Conservation (phyloP, 92 coral and sea anemone genomes). For the Porites evermanni region DNA sequence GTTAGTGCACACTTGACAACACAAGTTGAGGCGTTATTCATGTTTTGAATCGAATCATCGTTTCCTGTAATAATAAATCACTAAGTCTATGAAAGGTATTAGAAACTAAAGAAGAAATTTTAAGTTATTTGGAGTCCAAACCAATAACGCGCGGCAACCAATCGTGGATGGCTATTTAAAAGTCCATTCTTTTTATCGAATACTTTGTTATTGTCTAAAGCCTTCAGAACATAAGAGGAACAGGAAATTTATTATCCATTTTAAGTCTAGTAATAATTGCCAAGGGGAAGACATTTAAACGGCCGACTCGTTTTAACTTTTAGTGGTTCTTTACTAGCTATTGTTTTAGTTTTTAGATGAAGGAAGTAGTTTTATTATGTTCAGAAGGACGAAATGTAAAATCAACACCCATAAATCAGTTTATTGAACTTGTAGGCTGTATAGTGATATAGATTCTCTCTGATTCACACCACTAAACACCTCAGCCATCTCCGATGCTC, state of each 20-base stretch:
- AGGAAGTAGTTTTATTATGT: neutral
- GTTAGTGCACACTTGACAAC: neutral
- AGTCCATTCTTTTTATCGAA: neutral
- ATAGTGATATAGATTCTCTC: neutral
- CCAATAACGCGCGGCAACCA: neutral
- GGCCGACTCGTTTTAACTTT: conserved; percentile 8
- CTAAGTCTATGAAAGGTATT: neutral
- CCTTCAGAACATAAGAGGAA: neutral
- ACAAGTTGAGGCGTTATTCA: neutral
- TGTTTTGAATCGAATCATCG: neutral
- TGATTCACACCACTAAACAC: neutral
- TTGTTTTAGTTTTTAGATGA: neutral
- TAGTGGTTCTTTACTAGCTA: neutral
- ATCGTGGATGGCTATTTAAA: neutral
- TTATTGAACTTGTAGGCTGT: neutral
- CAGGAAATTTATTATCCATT: conserved; percentile 16
- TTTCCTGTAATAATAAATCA: conserved; percentile 9
- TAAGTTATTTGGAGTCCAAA: neutral
- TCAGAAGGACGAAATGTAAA: neutral
- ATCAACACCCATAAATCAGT: conserved; percentile 13
- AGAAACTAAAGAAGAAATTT: neutral
- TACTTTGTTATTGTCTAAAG: neutral
- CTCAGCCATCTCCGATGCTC: neutral
- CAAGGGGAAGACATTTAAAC: neutral
- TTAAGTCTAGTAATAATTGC: conserved; percentile 10